These are phyloP conservation scores for Xyrauchen texanus DNA, from an alignment of 2,113 vertebrate genomes.

Conservation along the genomic window DNA sequence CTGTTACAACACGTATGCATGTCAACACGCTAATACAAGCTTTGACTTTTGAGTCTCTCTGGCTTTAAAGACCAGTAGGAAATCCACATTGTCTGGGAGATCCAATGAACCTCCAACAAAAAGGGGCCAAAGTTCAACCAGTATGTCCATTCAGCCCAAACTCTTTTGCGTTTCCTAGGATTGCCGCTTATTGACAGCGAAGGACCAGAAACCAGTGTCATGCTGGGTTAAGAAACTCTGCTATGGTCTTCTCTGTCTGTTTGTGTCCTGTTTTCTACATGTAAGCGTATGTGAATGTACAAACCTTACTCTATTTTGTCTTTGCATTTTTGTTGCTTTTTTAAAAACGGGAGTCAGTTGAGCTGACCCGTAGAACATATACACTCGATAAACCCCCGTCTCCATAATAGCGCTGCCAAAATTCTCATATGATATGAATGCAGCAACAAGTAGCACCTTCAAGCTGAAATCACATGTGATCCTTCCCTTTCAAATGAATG, in stretches of 20 bases:
- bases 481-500: conserved; percentile 34
- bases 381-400: conserved; percentile 29
- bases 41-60: conserved; percentile 22
- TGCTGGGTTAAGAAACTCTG: conserved; percentile 52
- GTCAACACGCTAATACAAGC: conserved; percentile 3
- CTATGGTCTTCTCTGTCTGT: conserved; percentile 56
- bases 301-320: conserved; percentile 62
- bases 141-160: conserved; percentile 55
- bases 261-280: conserved; percentile 63
- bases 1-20: conserved; percentile 24
- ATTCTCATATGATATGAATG: background rate
- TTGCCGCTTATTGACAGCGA: background rate
- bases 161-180: background rate
- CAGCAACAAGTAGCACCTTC: conserved; percentile 37
- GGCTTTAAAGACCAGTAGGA: conserved; percentile 57
- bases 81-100: conserved; percentile 33
- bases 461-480: background rate
- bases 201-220: conserved; percentile 48
- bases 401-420: conserved; percentile 39
- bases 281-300: conserved; percentile 76
- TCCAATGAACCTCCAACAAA: background rate
- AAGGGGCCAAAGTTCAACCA: conserved; percentile 54
- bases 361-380: conserved; percentile 59
- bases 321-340: conserved; percentile 58
- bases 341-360: conserved; percentile 59